phyloP scores from a whole-genome alignment of 1,140 invertebrate genomes.

The Anastatus disparis region DNA sequence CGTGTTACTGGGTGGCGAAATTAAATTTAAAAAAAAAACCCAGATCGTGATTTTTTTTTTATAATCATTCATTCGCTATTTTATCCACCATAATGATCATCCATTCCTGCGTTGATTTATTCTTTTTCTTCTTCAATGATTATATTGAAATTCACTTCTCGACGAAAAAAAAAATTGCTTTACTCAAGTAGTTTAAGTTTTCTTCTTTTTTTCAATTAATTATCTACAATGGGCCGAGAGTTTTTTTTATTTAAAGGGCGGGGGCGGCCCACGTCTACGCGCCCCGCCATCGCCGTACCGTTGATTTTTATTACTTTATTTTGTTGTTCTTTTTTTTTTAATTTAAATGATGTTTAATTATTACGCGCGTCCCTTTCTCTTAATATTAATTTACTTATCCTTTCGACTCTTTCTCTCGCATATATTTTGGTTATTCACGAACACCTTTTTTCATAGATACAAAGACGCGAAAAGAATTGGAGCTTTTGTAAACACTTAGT shows the following conservation, averaged over 20 bases:
- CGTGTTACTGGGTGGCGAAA: conserved; percentile 57
- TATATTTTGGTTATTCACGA: conserved; percentile 16
- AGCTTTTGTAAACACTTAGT: background rate
- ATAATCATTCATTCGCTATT: background rate
- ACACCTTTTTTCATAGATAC: too few relatives aligned
- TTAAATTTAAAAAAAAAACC: conserved; percentile 45
- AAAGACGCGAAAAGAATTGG: too few relatives aligned
- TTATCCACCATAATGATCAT: too few relatives aligned
- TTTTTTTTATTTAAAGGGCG: conserved; percentile 58
- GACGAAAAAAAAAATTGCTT: conserved; percentile 33
- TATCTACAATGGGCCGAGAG: conserved; percentile 68
- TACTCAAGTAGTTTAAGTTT: conserved; percentile 24
- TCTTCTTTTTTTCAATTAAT: conserved; percentile 52
- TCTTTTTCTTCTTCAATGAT: background rate
- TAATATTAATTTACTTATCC: conserved; percentile 46
- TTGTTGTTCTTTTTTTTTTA: conserved; percentile 28
- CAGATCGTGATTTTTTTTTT: conserved; percentile 11
- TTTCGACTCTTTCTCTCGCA: conserved; percentile 38
- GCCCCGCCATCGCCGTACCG: conserved; percentile 65
- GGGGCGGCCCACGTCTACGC: conserved; percentile 67
- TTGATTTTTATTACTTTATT: conserved; percentile 38
- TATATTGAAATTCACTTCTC: background rate
- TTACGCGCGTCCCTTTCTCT: conserved; percentile 58
- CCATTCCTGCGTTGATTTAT: background rate
- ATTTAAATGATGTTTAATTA: conserved; percentile 54